Evolutionary conservation across 2,797 vertebrate genomes (phyloP).

Genomic region (Pygocentrus nattereri): DNA sequence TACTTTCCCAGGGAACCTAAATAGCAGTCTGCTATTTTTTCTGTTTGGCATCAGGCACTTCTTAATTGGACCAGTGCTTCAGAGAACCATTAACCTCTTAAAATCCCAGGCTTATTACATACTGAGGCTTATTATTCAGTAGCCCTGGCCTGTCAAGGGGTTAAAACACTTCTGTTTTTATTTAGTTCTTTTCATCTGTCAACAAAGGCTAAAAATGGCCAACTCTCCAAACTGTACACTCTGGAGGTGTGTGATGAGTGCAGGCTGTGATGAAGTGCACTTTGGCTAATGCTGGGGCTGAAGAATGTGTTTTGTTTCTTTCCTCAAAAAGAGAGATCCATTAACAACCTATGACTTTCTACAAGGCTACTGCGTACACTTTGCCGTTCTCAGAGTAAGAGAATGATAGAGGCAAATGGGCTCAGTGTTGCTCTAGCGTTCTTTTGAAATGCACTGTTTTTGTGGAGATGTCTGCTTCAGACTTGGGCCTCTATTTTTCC

Average conservation of each 20-base stretch:
- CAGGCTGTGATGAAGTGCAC: conserved; percentile 18
- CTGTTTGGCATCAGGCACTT: conserved; percentile 15
- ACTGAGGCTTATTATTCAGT: too few species aligned
- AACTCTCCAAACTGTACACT: conserved; percentile 1
- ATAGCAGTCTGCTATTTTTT: too few species aligned
- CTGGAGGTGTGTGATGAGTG: conserved; percentile 6
- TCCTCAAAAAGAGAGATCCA: conserved; percentile 6
- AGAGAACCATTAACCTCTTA: conserved; percentile 18
- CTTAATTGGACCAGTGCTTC: conserved; percentile 20
- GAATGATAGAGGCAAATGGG: neutral
- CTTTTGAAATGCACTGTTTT: neutral
- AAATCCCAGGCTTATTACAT: too few species aligned
- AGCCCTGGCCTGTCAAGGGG: too few species aligned
- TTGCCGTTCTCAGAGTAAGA: neutral
- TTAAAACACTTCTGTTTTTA: conserved; percentile 21
- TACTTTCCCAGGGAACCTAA: neutral
- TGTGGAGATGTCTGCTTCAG: neutral
- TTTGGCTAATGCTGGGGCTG: neutral
- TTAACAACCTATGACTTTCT: conserved; percentile 15
- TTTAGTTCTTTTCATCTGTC: conserved; percentile 1
- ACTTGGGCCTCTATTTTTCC: neutral
- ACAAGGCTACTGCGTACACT: neutral
- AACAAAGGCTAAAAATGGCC: conserved; percentile 5
- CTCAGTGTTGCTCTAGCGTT: neutral
- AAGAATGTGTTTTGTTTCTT: conserved; percentile 5